Conservation (phyloP, 53 echinoderm and acorn worm species). For the Apostichopus leukothele region DNA sequence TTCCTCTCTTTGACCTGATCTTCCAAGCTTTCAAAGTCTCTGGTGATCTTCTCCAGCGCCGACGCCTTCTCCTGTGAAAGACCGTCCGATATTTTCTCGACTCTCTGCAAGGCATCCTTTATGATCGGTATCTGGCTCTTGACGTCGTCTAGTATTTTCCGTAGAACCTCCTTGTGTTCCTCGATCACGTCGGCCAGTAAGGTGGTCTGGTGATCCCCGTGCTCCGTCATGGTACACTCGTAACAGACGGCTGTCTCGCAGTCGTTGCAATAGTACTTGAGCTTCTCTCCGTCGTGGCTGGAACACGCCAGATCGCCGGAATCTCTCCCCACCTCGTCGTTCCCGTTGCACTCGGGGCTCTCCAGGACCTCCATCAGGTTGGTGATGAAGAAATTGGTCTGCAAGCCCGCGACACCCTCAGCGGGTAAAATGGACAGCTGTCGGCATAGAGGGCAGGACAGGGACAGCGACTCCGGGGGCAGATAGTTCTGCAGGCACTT, state of each 20-base stretch:
- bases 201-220: conserved; percentile 84
- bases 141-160: conserved; percentile 80
- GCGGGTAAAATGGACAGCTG: conserved; percentile 92
- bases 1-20: conserved; percentile 73
- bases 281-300: conserved; percentile 80
- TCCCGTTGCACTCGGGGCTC: conserved; percentile 83
- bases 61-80: conserved; percentile 76
- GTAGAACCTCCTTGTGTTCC: conserved; percentile 88
- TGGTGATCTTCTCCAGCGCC: conserved; percentile 71
- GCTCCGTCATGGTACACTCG: conserved; percentile 88
- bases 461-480: conserved; percentile 84
- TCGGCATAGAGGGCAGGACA: conserved; percentile 92
- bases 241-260: conserved; percentile 96
- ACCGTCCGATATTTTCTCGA: conserved; percentile 66
- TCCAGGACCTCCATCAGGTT: conserved; percentile 99
- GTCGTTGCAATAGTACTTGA: conserved; percentile 91
- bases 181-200: conserved; percentile 89
- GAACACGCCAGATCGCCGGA: conserved; percentile 70
- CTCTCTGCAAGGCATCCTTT: conserved; percentile 80
- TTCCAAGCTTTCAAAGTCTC: conserved; percentile 77
- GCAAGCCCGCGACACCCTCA: conserved; percentile 90
- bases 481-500: conserved; percentile 96
- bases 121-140: conserved; percentile 86
- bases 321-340: conserved; percentile 51
- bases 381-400: conserved; percentile 96